phyloP scores from a whole-genome alignment of 2,888 invertebrate species.

The Opisthograptis luteolata region DNA sequence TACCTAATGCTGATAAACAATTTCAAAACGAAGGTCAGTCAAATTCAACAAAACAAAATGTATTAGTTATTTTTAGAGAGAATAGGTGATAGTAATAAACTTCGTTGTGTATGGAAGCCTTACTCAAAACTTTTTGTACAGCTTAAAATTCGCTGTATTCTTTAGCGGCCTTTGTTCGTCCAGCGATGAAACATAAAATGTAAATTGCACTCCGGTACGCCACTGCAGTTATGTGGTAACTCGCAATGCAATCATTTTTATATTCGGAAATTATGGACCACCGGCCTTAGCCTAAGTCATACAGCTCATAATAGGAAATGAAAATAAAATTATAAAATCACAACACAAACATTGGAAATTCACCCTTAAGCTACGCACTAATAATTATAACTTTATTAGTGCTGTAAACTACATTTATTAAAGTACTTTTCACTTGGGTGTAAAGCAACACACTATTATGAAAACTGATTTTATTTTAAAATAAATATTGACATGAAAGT shows the following conservation, averaged over 20 bases:
- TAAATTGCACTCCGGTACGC: slow-evolving; percentile 58
- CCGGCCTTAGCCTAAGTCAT: slow-evolving; percentile 26
- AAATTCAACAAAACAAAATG: too few species aligned
- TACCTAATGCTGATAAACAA: too few species aligned
- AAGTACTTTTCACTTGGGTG: neutral
- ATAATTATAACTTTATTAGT: slow-evolving; percentile 2
- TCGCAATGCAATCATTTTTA: slow-evolving; percentile 54
- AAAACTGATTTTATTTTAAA: too few species aligned
- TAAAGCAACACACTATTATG: neutral
- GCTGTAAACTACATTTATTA: neutral
- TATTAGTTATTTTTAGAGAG: too few species aligned
- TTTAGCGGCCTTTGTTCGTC: slow-evolving; percentile 50
- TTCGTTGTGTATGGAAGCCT: slow-evolving; percentile 2
- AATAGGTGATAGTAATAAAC: too few species aligned
- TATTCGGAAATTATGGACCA: slow-evolving; percentile 49
- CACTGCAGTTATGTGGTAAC: slow-evolving; percentile 54
- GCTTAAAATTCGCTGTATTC: slow-evolving; percentile 27
- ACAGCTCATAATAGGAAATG: slow-evolving; percentile 12
- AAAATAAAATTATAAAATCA: slow-evolving; percentile 12
- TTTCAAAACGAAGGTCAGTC: too few species aligned
- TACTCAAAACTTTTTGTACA: slow-evolving; percentile 21
- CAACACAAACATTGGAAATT: slow-evolving; percentile 3
- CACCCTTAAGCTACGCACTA: neutral
- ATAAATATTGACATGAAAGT: slow-evolving; percentile 14
- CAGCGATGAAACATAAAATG: slow-evolving; percentile 62